phyloP scores from a whole-genome alignment of 2,888 invertebrate species.

The Dolichopus griseipennis region DNA sequence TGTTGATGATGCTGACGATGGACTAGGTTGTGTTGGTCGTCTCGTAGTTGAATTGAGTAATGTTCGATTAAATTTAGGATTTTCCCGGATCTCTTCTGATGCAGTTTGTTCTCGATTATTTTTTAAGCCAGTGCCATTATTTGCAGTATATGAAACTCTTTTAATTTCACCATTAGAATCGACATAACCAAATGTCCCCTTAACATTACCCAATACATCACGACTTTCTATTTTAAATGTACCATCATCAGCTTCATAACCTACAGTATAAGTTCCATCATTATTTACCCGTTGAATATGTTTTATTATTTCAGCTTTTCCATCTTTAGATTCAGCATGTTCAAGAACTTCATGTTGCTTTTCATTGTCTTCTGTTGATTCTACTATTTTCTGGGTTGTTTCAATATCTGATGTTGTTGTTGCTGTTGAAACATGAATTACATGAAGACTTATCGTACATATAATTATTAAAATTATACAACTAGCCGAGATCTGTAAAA shows the following conservation, averaged over 20 bases:
- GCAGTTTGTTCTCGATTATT: constrained; percentile 24
- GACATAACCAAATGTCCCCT: constrained; percentile 74
- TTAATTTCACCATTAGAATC: constrained; percentile 70
- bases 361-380: constrained; percentile 28
- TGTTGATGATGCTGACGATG: constrained; percentile 22
- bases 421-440: constrained; percentile 15
- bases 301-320: constrained; percentile 69
- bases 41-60: constrained; percentile 47
- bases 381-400: constrained; percentile 25
- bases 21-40: constrained; percentile 43
- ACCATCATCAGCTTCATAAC: constrained; percentile 77
- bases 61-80: constrained; percentile 40
- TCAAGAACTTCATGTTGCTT: constrained; percentile 35
- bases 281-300: constrained; percentile 72
- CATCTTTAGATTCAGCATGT: constrained; percentile 55
- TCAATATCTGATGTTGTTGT: constrained; percentile 16
- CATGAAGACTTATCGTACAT: constrained; percentile 22
- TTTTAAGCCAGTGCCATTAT: constrained; percentile 46
- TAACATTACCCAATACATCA: constrained; percentile 69
- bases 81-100: not conserved
- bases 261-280: constrained; percentile 76
- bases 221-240: constrained; percentile 78
- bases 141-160: constrained; percentile 62
- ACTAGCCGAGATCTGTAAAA: constrained; percentile 29
- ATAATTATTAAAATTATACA: constrained; percentile 26